A percentile compares a stretch with the other conserved stretches of the same genome.
phyloP scores from a whole-genome alignment of 1,140 invertebrate genomes.

The Bathynomus jamesi region DNA sequence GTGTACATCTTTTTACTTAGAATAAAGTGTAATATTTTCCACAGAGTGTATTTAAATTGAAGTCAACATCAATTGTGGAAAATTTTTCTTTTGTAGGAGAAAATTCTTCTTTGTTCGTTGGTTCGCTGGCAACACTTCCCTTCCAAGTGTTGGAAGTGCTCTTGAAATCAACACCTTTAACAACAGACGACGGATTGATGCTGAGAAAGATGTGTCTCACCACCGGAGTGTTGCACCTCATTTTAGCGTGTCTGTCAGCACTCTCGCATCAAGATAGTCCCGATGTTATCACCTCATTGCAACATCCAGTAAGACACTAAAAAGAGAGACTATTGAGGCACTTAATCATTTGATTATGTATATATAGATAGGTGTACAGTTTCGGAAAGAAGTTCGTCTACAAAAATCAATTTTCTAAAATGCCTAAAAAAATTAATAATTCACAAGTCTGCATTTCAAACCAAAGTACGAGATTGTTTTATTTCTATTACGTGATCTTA shows the following conservation, averaged over 20 bases:
- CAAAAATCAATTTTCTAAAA: no score
- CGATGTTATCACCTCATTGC: conserved; percentile 23
- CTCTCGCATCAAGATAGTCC: conserved; percentile 60
- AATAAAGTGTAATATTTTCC: neutral
- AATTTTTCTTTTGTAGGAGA: conserved; percentile 53
- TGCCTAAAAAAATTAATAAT: no score
- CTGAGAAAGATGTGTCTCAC: conserved; percentile 71
- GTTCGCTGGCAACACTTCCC: conserved; percentile 71
- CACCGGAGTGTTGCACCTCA: conserved; percentile 69
- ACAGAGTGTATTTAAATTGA: no score
- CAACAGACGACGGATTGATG: conserved; percentile 69
- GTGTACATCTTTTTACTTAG: neutral
- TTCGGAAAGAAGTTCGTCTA: no score
- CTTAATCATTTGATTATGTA: no score
- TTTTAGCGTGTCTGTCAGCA: conserved; percentile 76
- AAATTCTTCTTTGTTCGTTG: conserved; percentile 64
- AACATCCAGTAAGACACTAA: conserved; percentile 18
- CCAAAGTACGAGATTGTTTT: no score
- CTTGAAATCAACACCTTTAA: conserved; percentile 65
- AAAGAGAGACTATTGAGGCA: no score
- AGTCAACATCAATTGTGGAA: no score
- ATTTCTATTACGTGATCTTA: no score
- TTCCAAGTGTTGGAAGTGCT: conserved; percentile 75
- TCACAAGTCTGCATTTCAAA: no score
- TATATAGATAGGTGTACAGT: no score